Evolutionary conservation across 2,888 invertebrate species (phyloP).

Genomic region (Hypena proboscidalis): DNA sequence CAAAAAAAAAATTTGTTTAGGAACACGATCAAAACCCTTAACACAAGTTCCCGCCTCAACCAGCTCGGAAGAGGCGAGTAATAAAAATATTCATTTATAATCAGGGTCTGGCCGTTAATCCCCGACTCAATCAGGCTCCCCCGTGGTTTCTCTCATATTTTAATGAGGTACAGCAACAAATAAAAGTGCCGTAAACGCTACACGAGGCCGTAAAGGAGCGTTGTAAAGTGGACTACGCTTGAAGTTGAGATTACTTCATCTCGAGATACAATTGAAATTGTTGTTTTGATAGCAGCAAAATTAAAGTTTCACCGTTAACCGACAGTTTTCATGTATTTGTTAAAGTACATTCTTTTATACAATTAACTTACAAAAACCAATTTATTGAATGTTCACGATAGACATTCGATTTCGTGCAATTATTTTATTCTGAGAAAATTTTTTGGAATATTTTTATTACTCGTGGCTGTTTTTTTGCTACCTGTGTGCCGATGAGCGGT

Average conservation of each 20-base stretch:
- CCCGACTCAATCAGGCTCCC: conserved; percentile 34
- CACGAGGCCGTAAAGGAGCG: conserved; percentile 11
- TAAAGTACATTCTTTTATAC: too few species aligned
- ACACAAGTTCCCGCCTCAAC: background rate
- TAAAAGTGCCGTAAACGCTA: conserved; percentile 17
- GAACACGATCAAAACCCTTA: background rate
- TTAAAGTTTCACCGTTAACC: too few species aligned
- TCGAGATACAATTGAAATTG: background rate
- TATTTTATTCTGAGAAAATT: too few species aligned
- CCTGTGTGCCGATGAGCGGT: too few species aligned
- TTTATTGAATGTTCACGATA: too few species aligned
- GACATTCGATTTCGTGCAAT: too few species aligned
- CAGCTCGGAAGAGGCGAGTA: conserved; percentile 15
- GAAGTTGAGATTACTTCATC: conserved; percentile 8
- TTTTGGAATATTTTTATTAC: too few species aligned
- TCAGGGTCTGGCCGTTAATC: conserved; percentile 30
- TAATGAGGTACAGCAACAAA: conserved; percentile 15
- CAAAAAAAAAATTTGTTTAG: too few species aligned
- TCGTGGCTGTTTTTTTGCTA: too few species aligned
- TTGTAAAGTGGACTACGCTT: conserved; percentile 9
- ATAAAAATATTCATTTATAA: conserved; percentile 41
- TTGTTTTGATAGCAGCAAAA: too few species aligned
- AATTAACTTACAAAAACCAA: too few species aligned
- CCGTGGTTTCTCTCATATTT: conserved; percentile 20
- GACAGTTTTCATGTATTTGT: too few species aligned